Evolutionary conservation across 2,797 vertebrate species (phyloP).

Genomic region (Sciurus vulgaris): DNA sequence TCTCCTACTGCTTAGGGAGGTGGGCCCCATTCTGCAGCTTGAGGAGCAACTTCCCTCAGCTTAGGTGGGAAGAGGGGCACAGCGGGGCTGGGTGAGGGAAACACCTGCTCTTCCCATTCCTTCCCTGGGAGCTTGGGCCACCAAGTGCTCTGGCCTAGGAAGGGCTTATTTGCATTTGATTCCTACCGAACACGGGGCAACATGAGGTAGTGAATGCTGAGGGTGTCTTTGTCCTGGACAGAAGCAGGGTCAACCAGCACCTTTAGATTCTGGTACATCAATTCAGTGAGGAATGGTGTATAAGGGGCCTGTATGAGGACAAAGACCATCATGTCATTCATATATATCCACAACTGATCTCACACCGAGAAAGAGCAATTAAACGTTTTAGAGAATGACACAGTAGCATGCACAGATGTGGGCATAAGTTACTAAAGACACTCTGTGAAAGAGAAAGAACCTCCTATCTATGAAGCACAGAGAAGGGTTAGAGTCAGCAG

Average conservation of each 20-base stretch:
- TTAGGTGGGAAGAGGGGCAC: not conserved
- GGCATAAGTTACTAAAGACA: not conserved
- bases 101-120: not conserved
- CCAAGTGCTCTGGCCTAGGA: not conserved
- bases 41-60: not conserved
- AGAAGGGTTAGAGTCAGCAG: not conserved
- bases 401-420: not conserved
- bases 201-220: slow-evolving; percentile 99
- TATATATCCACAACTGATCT: not conserved
- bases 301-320: slow-evolving; percentile 93
- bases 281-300: slow-evolving; percentile 98
- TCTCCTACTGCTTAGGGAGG: not conserved
- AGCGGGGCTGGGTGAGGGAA: not conserved
- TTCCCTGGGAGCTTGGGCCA: not conserved
- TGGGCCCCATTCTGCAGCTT: not conserved
- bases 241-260: slow-evolving; percentile 93
- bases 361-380: not conserved
- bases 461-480: not conserved
- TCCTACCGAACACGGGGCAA: slow-evolving; percentile 95
- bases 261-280: slow-evolving; percentile 98
- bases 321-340: slow-evolving; percentile 20
- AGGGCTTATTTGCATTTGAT: not conserved
- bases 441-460: not conserved
- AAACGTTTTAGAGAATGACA: not conserved
- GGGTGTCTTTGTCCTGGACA: slow-evolving; percentile 93